Evolutionary conservation across 1,140 invertebrate genomes (phyloP), one percentile per base, ranked within the genome.

Genomic region (Anoplolepis gracilipes): DNA sequence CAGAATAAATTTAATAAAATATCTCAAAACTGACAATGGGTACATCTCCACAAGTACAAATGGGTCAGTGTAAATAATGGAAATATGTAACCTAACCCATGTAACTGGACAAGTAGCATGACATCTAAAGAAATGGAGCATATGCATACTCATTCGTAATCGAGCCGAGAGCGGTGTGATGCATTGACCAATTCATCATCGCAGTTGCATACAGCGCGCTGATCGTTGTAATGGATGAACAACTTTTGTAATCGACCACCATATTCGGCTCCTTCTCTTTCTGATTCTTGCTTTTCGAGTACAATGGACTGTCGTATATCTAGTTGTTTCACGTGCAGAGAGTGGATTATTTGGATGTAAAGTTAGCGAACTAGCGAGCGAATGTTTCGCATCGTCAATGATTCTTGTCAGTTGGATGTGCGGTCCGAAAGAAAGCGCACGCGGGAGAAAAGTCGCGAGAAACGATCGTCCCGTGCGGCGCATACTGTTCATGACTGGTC

Each of bases 401-500:
- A 81, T 81, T 70, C 30, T 81, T n/a, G n/a, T n/a, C 65, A 59
- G 33, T 22, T 49, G 65, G 53, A 28, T 46, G 25, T 39, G 67
- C 39, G 13, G 11, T 22, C n/a, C 75, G 28, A 65, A 30, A 28
- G 65, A 53, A 42, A 39, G 49, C n/a, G 33, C 42, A 67, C 62
- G 46, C 22, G 65, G 36, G 16, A 42, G 65, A 81, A 72, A 81
- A 72, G 49, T 81, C 57, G 65, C 49, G 65, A 72, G 25, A 81
- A 81, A 61, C 49, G 49, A 72, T 81, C 65, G 65, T 81, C 77
- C 61, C 61, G 65, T 39, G 55, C 84, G 49, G 76, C 81, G 81
- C 87, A 81, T 88, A 89, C 70, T 86, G 85, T 88, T 90, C 89
- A 91, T 85, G 86, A 88, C 86, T 77, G 81, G 65, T 39, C 53